Evolutionary conservation across 2,888 invertebrate species (phyloP), one percentile per base, ranked within the genome.

Genomic region (Idaea aversata): DNA sequence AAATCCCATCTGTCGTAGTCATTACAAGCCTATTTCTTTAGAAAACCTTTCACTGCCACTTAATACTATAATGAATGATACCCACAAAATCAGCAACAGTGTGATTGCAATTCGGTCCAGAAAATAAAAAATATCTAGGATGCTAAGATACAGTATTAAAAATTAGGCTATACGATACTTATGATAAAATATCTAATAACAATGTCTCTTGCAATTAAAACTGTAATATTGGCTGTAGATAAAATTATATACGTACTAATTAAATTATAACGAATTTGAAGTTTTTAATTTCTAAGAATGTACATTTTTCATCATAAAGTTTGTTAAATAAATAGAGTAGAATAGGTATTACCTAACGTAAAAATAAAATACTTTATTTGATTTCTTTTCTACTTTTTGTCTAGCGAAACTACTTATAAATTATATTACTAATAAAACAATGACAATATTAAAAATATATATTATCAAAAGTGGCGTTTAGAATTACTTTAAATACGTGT

Each of bases 381-480:
- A 77, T 83, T 86, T 83, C 81, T 86, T 83, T 81, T 85, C 79
- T 83, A 82, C 78, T 80, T 80, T 82, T 83, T 80, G 78, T 83
- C 80, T 88, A 89, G 87, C 80, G 81, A 81, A 38, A 81, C 77
- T 87, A 87, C 78, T 87, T 91, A 87, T 91, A 88, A 88, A 86
- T 82, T 86, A 88, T 89, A 86, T 85, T 84, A 87, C 85, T 87
- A 85, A 87, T 85, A 88, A 88, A 88, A 88, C 86, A 88, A 90
- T 91, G 92, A 93, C 92, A 93, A 93, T 93, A 93, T 91, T 92
- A 90, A 88, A 82, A 83, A 88, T 88, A 86, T 83, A 79, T 88
- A 90, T 47, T 47, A 47, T 88, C 88, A 89, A 88, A 25, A 84
- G 86, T 83, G 82, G 85, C 86, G 82, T 85, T 86, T 89, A 89